Evolutionary conservation across 2,888 invertebrate genomes (phyloP).

Genomic region (Aporophyla nigra): DNA sequence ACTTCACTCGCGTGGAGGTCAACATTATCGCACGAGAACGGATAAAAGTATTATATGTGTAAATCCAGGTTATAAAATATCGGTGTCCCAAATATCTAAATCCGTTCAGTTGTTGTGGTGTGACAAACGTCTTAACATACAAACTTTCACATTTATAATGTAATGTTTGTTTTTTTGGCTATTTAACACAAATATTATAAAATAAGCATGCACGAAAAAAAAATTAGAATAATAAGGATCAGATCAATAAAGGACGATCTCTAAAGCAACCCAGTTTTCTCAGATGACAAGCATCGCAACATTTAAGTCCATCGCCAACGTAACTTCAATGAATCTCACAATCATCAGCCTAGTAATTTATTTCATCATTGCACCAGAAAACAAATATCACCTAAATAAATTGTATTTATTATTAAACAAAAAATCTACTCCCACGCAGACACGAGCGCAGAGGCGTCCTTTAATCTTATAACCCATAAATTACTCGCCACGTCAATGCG

Average conservation of each 20-base stretch:
- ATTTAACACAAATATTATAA: no score
- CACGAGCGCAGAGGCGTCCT: conserved; percentile 29
- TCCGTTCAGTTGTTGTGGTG: no score
- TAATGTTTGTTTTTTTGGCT: no score
- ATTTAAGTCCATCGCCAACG: background rate
- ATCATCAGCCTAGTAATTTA: conserved; percentile 8
- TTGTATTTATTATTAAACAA: conserved; percentile 33
- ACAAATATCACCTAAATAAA: conserved; percentile 47
- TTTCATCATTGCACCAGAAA: conserved; percentile 26
- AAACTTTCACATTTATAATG: no score
- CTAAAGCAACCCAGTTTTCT: background rate
- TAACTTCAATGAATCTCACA: background rate
- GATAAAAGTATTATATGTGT: no score
- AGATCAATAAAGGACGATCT: background rate
- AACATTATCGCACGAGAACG: no score
- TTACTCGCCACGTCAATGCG: conserved; percentile 58
- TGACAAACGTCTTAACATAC: no score
- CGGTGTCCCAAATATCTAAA: no score
- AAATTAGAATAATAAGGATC: background rate
- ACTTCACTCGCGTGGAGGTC: no score
- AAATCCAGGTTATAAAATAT: no score
- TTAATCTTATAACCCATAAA: conserved; percentile 60
- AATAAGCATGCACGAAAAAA: background rate
- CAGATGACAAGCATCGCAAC: background rate
- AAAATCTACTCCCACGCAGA: conserved; percentile 51